These are phyloP conservation scores for Periplaneta americana DNA, from an alignment of 1,140 invertebrate genomes.

Conservation along the genomic window DNA sequence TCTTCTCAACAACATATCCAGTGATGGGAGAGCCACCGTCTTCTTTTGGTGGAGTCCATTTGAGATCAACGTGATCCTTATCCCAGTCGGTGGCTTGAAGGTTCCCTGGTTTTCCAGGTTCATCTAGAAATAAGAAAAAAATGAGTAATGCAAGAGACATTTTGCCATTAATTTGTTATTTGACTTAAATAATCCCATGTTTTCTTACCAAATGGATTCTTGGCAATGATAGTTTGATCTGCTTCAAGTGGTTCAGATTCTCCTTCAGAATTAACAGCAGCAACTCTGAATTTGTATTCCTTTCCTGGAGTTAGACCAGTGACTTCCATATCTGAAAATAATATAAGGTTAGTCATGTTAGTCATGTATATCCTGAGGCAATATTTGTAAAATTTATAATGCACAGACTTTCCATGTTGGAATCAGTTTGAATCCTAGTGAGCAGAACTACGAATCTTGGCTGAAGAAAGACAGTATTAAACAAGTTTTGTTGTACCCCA, in stretches of 20 bases:
- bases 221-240: constrained; percentile 81
- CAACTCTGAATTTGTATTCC: constrained; percentile 92
- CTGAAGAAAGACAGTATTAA: no score
- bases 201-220: constrained; percentile 83
- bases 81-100: constrained; percentile 93
- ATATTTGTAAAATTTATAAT: no score
- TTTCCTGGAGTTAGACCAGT: constrained; percentile 82
- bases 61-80: constrained; percentile 87
- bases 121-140: constrained; percentile 50
- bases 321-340: constrained; percentile 64
- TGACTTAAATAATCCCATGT: not conserved
- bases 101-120: constrained; percentile 88
- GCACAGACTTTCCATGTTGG: no score
- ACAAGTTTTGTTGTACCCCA: no score
- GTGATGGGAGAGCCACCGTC: constrained; percentile 86
- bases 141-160: not conserved
- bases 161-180: not conserved
- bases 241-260: constrained; percentile 91
- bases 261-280: constrained; percentile 93
- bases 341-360: no score
- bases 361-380: no score
- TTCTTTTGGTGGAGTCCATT: constrained; percentile 72
- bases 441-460: no score
- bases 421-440: no score
- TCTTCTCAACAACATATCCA: constrained; percentile 86